Evolutionary conservation across 1,140 invertebrate species (phyloP), one percentile per base, ranked within the genome.

Genomic region (Patella vulgata): DNA sequence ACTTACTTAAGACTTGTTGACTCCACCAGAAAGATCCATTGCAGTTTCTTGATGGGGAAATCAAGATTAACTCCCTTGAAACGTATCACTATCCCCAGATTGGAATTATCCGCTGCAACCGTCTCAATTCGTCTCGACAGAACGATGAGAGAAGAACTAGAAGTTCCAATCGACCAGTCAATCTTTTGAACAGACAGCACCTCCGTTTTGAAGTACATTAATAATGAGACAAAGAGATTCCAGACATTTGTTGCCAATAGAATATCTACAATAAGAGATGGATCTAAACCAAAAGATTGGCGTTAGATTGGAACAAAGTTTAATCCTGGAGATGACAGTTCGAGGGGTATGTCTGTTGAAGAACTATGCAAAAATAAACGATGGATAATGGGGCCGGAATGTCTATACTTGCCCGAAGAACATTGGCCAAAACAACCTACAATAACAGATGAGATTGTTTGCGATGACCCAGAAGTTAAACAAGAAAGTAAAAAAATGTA

Each of bases 101-200:
- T 86, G 8, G 82, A 86, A 63, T 67, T 86, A 1, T 71, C 82
- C 54, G 84, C 78, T 9, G 82, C 84, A 0, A 51, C 84, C 1
- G 46, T 84, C n/a, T 79, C 74, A 3, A 67, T 63, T 1, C 62
- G 76, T 27, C 17, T 86, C 14, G 68, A 71, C 28, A 46, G 36
- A 3, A 17, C 33, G 27, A 4, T 30, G 17, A 12, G 6, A 3
- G n/a, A 25, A 3, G 28, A 31, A 31, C 51, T 53, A 3, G 33
- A 53, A 21, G 5, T 28, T 36, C 51, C 27, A 14, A 31, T 53
- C 17, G 51, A 53, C 3, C 14, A n/a, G 31, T n/a, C 17, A 12
- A n/a, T n/a, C 17, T 31, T 31, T 36, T 53, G 28, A 31, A 53
- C 30, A 30, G 51, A 53, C 40, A 47, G 42, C 42, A 47, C 25